Base-by-base conservation (phyloP, 2,113 vertebrate species). In the Protobothrops flavoviridis region DNA sequence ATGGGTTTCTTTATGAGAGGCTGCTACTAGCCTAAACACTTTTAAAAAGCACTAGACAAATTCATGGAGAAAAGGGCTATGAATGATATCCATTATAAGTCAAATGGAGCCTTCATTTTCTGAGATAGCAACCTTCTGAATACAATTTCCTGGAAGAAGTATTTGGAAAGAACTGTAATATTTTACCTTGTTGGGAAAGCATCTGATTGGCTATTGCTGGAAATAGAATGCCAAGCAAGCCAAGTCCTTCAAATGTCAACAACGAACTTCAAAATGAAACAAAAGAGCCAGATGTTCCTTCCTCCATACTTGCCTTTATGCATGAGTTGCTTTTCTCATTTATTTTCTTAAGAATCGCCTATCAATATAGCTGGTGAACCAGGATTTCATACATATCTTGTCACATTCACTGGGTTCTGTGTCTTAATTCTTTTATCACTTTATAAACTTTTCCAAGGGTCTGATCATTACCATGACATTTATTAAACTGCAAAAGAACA, bases 381-480 rank as follows among this genome's bases (percentile, higher is more conserved):
- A 55, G 11, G 57, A 93, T 90, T 96, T 93, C 59, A 85, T 94
- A 89, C 88, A 93, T 95, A 11, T 33, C 85, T 69, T 4, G 13
- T 92, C 56, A 88, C 12, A 0, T 48, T 90, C 50, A 95, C 87
- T 29, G 90, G 90, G 29, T 10, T 88, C 87, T 93, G 5, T 91
- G 33, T 96, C 96, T 97, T 85, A 96, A 97, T 96, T 96, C 94
- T 95, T 95, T 91, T 95, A 90, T 95, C 90, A 94, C 88, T 93
- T 95, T 94, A 93, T 94, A 94, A 91, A 26, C 94, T 91, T 94
- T 91, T 95, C 92, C 92, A 90, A 61, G 48, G 94, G 93, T 59
- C 86, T 92, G 94, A 96, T 96, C 93, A 96, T 96, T 96, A 96
- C 93, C 86, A 93, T 93, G 92, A 93, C 95, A 96, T 95, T 94